phyloP scores from a whole-genome alignment of 1,140 invertebrate genomes.

The Pseudomyrmex gracilis region DNA sequence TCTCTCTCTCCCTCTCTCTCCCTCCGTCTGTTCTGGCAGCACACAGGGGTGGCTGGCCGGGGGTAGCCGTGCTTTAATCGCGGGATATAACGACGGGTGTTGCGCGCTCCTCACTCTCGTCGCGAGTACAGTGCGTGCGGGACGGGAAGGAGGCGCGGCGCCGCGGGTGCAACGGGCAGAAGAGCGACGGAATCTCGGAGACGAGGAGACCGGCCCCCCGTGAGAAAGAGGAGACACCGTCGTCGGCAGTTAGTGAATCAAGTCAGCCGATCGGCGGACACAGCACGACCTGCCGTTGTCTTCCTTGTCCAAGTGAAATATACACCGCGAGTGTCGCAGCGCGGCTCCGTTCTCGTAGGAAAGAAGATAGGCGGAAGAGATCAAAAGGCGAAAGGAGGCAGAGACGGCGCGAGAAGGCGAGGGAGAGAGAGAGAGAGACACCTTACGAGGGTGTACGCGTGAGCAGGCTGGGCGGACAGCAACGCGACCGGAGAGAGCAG shows the following conservation, averaged over 20 bases:
- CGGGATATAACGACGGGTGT: constrained; percentile 52
- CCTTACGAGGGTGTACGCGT: constrained; percentile 64
- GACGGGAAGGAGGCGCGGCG: constrained; percentile 47
- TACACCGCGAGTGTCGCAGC: constrained; percentile 19
- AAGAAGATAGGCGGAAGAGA: constrained; percentile 7
- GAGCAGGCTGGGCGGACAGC: constrained; percentile 69
- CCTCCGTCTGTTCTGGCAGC: constrained; percentile 33
- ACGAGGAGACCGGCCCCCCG: not conserved
- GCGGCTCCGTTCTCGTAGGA: constrained; percentile 13
- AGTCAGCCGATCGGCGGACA: constrained; percentile 12
- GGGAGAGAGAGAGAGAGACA: constrained; percentile 36
- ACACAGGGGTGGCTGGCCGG: constrained; percentile 49
- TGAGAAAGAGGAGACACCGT: constrained; percentile 14
- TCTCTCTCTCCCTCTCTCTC: not conserved
- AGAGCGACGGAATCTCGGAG: constrained; percentile 7
- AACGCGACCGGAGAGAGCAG: constrained; percentile 68
- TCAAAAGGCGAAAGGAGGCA: not conserved
- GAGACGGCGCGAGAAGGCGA: not conserved
- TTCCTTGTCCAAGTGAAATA: not conserved
- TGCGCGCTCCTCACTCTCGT: constrained; percentile 51
- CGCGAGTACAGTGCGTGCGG: constrained; percentile 42
- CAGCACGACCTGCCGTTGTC: not conserved
- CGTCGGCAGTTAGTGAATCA: constrained; percentile 17
- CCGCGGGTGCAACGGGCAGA: constrained; percentile 31
- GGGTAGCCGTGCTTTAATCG: constrained; percentile 50